Evolutionary conservation across 2,888 invertebrate species (phyloP), one percentile per base, ranked within the genome.

Genomic region (Rhamphomyia laevipes): DNA sequence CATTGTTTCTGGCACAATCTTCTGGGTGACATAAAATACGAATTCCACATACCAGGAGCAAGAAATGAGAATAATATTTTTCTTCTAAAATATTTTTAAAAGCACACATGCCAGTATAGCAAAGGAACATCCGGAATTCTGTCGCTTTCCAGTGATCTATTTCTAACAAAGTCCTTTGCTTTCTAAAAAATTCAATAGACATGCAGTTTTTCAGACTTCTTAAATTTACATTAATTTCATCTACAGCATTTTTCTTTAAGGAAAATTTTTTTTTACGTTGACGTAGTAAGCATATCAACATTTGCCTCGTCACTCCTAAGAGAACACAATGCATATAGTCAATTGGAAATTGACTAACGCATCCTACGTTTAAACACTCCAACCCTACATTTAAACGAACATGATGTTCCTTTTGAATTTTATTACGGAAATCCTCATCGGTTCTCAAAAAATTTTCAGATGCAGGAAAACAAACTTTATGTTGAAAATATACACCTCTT

Each of bases 61-160:
- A 18, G 7, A 41, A 41, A 13, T 41, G 4, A 11, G 17, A 9
- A 18, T 41, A 41, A 41, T 41, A 41, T 18, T 41, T 41, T 41
- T 41, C 13, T 41, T 17, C 4, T 41, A 41, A 41, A 11, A 18
- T 41, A 9, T 41, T 41, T 41, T 18, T 13, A 41, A 17, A 18
- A 6, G 18, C 41, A n/a, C n/a, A n/a, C n/a, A n/a, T n/a, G n/a
- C n/a, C n/a, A n/a, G n/a, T n/a, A n/a, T n/a, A n/a, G n/a, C n/a
- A n/a, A 15, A 10, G n/a, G n/a, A 43, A 27, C 27, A 21, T 21
- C 5, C 21, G 21, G 5, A 21, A 21, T 21, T 21, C 21, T 21
- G 21, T 21, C 5, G 21, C 27, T 43, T 43, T 43, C 43, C 43
- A 43, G n/a, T 43, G 43, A 27, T 43, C 43, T 12, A 43, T 43